Evolutionary conservation across 2,113 vertebrate genomes (phyloP).

Genomic region (Strix uralensis): DNA sequence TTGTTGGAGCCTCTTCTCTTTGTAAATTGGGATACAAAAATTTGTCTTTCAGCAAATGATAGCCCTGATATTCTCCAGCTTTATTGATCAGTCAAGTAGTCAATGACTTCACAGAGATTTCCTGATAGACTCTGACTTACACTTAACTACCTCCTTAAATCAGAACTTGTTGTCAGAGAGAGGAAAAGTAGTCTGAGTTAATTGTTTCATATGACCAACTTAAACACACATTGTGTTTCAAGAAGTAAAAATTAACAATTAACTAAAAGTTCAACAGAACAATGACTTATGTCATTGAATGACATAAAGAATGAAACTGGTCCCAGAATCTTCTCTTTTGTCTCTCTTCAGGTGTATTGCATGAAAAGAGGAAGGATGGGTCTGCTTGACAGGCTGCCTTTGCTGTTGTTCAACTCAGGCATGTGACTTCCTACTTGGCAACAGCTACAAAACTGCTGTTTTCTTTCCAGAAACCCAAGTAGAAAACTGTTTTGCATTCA

Average conservation of each 20-base stretch:
- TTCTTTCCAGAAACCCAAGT: not conserved
- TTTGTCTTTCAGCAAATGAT: not conserved
- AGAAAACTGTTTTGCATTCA: not conserved
- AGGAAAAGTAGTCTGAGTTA: not conserved
- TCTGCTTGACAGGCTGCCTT: not conserved
- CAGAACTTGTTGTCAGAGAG: not conserved
- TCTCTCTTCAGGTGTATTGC: not conserved
- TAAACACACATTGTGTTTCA: accelerated
- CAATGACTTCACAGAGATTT: not conserved
- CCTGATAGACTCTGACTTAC: not conserved
- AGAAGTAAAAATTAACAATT: not conserved
- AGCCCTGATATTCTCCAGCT: not conserved
- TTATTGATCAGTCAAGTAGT: not conserved
- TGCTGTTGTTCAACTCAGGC: not conserved
- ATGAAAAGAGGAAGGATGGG: not conserved
- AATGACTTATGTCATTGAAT: too few relatives aligned
- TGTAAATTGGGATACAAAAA: not conserved
- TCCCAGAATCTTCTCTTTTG: not conserved
- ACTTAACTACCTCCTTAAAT: not conserved
- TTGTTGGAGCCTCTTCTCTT: not conserved
- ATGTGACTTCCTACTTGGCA: not conserved
- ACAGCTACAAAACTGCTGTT: not conserved
- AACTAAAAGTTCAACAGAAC: not conserved
- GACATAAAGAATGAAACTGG: not conserved
- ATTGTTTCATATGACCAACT: not conserved